A percentile compares a stretch with the other conserved stretches of the same genome.
Conservation (phyloP, 2,113 vertebrate species). For the Etheostoma cragini region DNA sequence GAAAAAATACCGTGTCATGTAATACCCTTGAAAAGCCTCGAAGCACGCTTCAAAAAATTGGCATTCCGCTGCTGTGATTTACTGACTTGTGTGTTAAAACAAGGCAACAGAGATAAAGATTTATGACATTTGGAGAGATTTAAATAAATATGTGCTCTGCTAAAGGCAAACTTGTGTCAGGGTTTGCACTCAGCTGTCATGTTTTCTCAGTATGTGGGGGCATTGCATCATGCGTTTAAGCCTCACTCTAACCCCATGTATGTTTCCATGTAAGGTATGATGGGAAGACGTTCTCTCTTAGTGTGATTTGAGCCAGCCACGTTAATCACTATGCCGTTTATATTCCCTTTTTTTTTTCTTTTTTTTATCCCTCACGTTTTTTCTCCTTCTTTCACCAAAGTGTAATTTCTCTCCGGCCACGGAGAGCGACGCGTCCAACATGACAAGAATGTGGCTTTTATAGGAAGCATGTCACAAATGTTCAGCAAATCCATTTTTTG, state of each 20-base stretch:
- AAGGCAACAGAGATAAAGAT: slow-evolving; percentile 70
- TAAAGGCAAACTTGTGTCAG: slow-evolving; percentile 47
- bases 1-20: slow-evolving; percentile 82
- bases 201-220: slow-evolving; percentile 56
- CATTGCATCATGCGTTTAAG: slow-evolving; percentile 68
- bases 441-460: slow-evolving; percentile 49
- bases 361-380: slow-evolving; percentile 35
- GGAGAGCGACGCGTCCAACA: slow-evolving; percentile 37
- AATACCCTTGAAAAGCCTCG: slow-evolving; percentile 81
- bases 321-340: slow-evolving; percentile 75
- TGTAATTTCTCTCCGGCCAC: slow-evolving; percentile 60
- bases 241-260: slow-evolving; percentile 63
- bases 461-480: slow-evolving; percentile 65
- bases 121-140: slow-evolving; percentile 65
- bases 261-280: slow-evolving; percentile 82
- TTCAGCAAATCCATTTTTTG: slow-evolving; percentile 51
- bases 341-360: slow-evolving; percentile 21
- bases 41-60: slow-evolving; percentile 63
- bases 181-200: slow-evolving; percentile 67
- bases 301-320: slow-evolving; percentile 64
- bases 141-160: slow-evolving; percentile 65
- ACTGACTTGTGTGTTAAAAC: slow-evolving; percentile 70
- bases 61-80: slow-evolving; percentile 71
- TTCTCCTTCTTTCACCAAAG: slow-evolving; percentile 42
- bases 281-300: slow-evolving; percentile 59